Base-by-base conservation (phyloP, 1,140 invertebrate species). In the Rhizoglyphus robini region DNA sequence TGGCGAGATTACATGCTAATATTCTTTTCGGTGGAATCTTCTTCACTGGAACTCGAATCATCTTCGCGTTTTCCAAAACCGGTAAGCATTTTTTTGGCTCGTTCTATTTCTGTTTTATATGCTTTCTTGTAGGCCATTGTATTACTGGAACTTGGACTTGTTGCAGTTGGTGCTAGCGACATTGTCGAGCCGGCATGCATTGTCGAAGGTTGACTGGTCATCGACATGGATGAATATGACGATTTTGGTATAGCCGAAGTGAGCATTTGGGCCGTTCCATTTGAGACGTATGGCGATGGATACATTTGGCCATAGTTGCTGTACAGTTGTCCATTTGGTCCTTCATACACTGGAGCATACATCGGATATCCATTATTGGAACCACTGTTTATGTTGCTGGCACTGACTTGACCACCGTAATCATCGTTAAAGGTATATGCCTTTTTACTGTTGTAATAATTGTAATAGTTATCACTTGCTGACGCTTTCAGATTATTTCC, bases 271-370 rank as follows among this genome's bases (percentile, higher is more conserved):
- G 23, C 29, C 29, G 48, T 23, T 32, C 25, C 25, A 20, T 34
- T 13, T 30, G 29, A 2, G 3, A 27, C 11, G 13, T 13, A 60
- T 20, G 58, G 15, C 2, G 29, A 3, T 2, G 58, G 27, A 60
- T 27, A 32, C 29, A 60, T 15, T 46, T 60, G 58, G n/a, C n/a
- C n/a, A 38, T 46, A 27, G 15, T 8, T 32, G 2, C 8, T 60
- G 29, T 60, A 60, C 13, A 23, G 27, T 46, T 32, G 3, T 32
- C 58, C 58, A 60, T 60, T 60, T 23, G 58, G 58, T 60, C 58
- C 58, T 11, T 29, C n/a, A 46, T 60, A 60, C 13, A 60, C 58
- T 1, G 58, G 58, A 20, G 58, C 58, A 27, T 51, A 51, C 23
- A 51, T 20, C 23, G 41, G 41, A 46, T 8, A 3, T n/a, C n/a